phyloP scores from a whole-genome alignment of 1,140 invertebrate genomes.

The Plodia interpunctella region DNA sequence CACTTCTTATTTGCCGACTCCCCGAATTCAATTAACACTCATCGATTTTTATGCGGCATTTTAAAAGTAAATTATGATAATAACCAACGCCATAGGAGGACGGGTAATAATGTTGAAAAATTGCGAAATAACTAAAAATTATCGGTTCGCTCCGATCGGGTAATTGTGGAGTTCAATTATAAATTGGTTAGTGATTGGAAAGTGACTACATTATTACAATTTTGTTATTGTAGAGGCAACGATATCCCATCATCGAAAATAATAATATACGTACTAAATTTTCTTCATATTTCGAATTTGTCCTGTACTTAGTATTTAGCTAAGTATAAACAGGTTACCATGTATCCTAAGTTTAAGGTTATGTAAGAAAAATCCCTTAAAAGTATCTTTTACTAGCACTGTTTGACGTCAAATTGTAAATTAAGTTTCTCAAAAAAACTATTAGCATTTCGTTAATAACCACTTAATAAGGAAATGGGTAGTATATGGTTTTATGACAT shows the following conservation, averaged over 20 bases:
- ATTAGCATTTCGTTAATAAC: too few species aligned
- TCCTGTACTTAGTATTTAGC: too few species aligned
- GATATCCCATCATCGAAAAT: neutral
- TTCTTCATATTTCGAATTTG: too few species aligned
- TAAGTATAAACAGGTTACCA: too few species aligned
- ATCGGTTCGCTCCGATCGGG: conserved; percentile 34
- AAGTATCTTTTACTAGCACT: too few species aligned
- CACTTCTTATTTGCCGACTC: conserved; percentile 63
- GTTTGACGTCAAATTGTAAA: too few species aligned
- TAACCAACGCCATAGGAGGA: conserved; percentile 46
- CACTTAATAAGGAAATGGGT: too few species aligned
- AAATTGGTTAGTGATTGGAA: neutral
- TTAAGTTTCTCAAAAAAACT: too few species aligned
- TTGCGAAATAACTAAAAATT: conserved; percentile 28
- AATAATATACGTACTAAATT: too few species aligned
- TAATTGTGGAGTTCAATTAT: conserved; percentile 36
- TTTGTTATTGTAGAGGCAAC: neutral
- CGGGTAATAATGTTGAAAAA: conserved; percentile 44
- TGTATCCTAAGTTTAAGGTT: too few species aligned
- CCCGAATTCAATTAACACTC: conserved; percentile 68
- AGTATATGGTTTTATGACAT: too few species aligned
- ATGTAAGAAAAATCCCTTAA: too few species aligned
- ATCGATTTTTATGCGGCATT: conserved; percentile 55
- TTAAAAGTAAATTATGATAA: conserved; percentile 62
- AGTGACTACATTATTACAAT: neutral